Evolutionary conservation across 2,888 invertebrate genomes (phyloP).

Genomic region (Drosophila hamatofila): DNA sequence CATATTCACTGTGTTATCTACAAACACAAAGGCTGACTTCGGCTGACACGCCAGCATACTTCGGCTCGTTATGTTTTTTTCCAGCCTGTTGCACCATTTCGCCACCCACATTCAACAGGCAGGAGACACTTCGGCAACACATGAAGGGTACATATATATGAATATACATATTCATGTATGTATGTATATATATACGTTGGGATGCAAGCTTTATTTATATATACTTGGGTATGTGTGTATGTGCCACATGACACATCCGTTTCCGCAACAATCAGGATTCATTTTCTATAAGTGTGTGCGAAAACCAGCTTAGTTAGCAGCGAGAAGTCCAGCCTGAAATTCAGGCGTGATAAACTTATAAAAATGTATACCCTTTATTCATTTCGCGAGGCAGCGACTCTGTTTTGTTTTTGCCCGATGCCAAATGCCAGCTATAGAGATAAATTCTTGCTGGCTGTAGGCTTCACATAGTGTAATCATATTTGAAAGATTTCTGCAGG

Average conservation of each 20-base stretch:
- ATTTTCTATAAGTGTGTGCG: slow-evolving; percentile 24
- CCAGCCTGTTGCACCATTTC: slow-evolving; percentile 61
- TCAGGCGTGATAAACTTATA: background rate
- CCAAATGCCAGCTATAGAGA: background rate
- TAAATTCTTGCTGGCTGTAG: background rate
- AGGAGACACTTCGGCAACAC: slow-evolving; percentile 49
- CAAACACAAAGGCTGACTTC: slow-evolving; percentile 15
- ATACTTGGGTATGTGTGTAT: slow-evolving; percentile 17
- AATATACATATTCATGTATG: background rate
- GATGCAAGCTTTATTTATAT: slow-evolving; percentile 4
- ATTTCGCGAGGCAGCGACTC: background rate
- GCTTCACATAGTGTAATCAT: slow-evolving; percentile 3
- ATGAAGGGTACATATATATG: slow-evolving; percentile 1
- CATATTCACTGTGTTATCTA: slow-evolving; percentile 11
- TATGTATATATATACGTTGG: background rate
- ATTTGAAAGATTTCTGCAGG: slow-evolving; percentile 11
- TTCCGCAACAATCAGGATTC: slow-evolving; percentile 64
- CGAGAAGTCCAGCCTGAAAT: slow-evolving; percentile 2
- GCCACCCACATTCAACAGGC: slow-evolving; percentile 80
- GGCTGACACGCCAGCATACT: background rate
- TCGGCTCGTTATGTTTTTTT: slow-evolving; percentile 23
- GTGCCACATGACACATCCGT: slow-evolving; percentile 58
- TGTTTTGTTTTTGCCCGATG: background rate
- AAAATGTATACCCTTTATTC: background rate
- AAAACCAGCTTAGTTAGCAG: slow-evolving; percentile 3